Percentiles rank a stretch among this genome's conserved stretches.
Conservation (phyloP, 2,888 invertebrate genomes). For the Eristalis arbustorum region DNA sequence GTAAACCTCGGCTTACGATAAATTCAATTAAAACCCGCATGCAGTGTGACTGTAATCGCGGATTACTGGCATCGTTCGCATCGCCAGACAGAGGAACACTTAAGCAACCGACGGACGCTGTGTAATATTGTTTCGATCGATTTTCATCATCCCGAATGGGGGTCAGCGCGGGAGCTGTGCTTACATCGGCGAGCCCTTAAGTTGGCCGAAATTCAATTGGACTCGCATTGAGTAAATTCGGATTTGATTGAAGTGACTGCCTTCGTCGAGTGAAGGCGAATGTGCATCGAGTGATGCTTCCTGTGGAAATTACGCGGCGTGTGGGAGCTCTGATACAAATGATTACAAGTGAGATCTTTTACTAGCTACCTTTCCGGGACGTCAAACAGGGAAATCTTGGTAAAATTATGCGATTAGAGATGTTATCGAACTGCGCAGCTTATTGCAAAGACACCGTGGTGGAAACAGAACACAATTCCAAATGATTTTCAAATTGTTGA, state of each 20-base stretch:
- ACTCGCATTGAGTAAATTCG: not conserved
- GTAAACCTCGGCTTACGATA: not conserved
- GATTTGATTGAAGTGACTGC: not conserved
- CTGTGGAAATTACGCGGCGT: not conserved
- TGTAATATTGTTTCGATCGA: not conserved
- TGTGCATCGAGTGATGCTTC: not conserved
- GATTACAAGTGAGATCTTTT: too few relatives aligned
- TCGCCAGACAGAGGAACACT: not conserved
- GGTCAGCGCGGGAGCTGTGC: not conserved
- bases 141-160: not conserved
- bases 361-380: too few relatives aligned
- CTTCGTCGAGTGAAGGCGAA: not conserved
- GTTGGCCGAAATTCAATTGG: not conserved
- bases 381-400: too few relatives aligned
- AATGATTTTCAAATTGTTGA: too few relatives aligned
- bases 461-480: too few relatives aligned
- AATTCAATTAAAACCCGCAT: not conserved
- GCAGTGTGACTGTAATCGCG: not conserved
- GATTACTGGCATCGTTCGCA: not conserved
- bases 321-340: too few relatives aligned
- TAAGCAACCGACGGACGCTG: not conserved
- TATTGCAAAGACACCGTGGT: too few relatives aligned
- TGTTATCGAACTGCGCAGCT: too few relatives aligned
- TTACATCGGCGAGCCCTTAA: not conserved
- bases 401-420: too few relatives aligned